Percentiles rank a stretch among this genome's conserved stretches.
These are phyloP conservation scores for Pammene fasciana DNA, from an alignment of 2,888 invertebrate species.

Conservation along the genomic window DNA sequence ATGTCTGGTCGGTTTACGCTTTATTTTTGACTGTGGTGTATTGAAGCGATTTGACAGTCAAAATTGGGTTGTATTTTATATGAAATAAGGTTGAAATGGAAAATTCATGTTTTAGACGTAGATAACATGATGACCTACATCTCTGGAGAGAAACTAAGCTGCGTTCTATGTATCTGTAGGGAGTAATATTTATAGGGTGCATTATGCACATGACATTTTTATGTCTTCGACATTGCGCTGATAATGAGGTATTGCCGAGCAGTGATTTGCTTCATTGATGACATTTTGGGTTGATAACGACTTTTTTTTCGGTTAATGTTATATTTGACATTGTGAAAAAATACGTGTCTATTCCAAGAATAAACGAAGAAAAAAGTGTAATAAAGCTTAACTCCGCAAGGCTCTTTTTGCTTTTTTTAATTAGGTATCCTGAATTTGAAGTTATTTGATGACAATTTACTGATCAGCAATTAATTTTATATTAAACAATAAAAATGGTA, in stretches of 20 bases:
- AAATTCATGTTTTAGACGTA: slow-evolving; percentile 48
- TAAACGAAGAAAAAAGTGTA: no score
- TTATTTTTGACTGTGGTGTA: slow-evolving; percentile 7
- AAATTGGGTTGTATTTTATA: slow-evolving; percentile 57
- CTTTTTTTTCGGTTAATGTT: neutral
- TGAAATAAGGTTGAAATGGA: slow-evolving; percentile 53
- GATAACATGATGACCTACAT: slow-evolving; percentile 79
- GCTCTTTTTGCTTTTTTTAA: no score
- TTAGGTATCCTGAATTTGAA: no score
- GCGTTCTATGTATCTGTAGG: slow-evolving; percentile 73
- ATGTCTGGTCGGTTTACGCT: slow-evolving; percentile 35
- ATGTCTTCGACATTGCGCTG: slow-evolving; percentile 76
- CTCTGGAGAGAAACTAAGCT: slow-evolving; percentile 75
- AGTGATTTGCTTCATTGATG: slow-evolving; percentile 59
- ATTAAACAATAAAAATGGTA: no score
- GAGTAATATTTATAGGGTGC: slow-evolving; percentile 81
- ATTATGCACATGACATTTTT: slow-evolving; percentile 82
- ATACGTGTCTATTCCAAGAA: no score
- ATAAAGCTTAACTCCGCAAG: no score
- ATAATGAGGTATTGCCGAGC: slow-evolving; percentile 61
- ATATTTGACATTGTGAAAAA: neutral
- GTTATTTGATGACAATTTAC: no score
- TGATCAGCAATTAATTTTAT: no score
- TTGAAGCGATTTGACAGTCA: slow-evolving; percentile 8
- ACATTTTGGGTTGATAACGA: slow-evolving; percentile 5